Evolutionary conservation across 2,113 vertebrate genomes (phyloP).

Genomic region (Rattus rattus): DNA sequence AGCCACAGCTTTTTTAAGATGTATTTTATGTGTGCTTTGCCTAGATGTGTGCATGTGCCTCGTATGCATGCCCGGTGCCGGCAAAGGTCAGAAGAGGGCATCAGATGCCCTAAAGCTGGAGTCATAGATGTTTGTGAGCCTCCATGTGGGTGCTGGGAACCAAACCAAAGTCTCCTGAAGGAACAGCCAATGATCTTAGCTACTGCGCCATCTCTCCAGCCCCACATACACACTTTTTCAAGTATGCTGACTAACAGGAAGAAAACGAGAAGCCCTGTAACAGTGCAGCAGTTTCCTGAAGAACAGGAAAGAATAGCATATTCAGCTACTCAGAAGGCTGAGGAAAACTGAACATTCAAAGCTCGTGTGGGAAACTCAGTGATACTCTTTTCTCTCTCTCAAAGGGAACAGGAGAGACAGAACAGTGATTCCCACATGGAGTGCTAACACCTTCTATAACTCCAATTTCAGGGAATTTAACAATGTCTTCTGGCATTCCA

Average conservation of each 20-base stretch:
- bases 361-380: neutral
- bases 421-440: neutral
- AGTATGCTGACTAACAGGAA: constrained; percentile 3
- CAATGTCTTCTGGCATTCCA: neutral
- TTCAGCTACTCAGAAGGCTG: neutral
- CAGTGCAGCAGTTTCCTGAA: neutral
- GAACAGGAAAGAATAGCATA: neutral
- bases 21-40: neutral
- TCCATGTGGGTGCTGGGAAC: neutral
- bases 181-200: neutral
- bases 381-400: neutral
- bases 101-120: no score
- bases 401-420: neutral
- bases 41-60: neutral
- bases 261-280: neutral
- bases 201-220: neutral
- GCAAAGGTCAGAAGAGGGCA: neutral
- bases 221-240: neutral
- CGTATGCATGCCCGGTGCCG: neutral
- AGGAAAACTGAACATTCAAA: neutral
- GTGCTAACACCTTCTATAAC: neutral
- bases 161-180: neutral
- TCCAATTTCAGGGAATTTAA: neutral
- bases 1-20: neutral
- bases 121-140: neutral